phyloP scores from a whole-genome alignment of 2,113 vertebrate genomes.

The Chionodraco myersi region DNA sequence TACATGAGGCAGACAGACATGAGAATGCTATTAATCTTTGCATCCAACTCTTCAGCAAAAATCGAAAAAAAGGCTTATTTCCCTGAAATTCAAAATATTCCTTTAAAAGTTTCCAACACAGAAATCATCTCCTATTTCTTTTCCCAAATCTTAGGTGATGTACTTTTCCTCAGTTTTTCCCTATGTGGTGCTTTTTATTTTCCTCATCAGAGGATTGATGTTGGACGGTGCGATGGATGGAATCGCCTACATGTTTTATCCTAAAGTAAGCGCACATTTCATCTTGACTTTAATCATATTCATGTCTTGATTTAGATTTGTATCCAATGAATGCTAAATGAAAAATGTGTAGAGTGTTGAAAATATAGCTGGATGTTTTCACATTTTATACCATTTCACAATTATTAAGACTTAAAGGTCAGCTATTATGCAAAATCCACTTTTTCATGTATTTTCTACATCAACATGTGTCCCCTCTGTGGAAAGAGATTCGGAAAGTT shows the following conservation, averaged over 20 bases:
- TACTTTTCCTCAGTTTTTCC: constrained; percentile 85
- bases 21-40: neutral
- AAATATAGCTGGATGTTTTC: neutral
- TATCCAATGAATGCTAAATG: neutral
- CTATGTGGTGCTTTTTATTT: constrained; percentile 84
- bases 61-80: neutral
- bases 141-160: constrained; percentile 77
- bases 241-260: constrained; percentile 84
- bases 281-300: neutral
- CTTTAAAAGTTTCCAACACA: neutral
- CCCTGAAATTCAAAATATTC: neutral
- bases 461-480: too few species aligned
- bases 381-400: neutral
- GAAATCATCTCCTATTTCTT: constrained; percentile 11
- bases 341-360: neutral
- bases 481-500: too few species aligned
- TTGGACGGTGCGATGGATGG: constrained; percentile 86
- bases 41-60: neutral
- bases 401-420: neutral
- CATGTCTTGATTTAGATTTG: neutral
- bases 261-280: constrained; percentile 77
- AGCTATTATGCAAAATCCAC: too few species aligned
- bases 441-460: too few species aligned
- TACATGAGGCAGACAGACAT: neutral
- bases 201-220: constrained; percentile 85